These are phyloP conservation scores for Octonoba sinensis DNA, from an alignment of 2,888 invertebrate species.

Conservation along the genomic window DNA sequence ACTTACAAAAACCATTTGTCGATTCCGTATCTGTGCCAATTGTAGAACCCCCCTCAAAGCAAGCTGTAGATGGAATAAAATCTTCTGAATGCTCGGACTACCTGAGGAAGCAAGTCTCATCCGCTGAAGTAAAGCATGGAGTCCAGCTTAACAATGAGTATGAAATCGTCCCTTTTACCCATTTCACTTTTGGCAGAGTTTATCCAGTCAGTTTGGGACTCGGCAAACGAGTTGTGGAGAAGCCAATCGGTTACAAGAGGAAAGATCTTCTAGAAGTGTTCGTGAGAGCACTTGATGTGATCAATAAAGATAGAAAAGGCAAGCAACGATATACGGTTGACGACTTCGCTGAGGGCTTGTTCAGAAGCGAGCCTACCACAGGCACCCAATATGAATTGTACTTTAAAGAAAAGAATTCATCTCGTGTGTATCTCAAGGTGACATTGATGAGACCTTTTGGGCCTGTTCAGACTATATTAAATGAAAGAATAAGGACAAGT, in stretches of 20 bases:
- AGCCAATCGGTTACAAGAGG: conserved; percentile 81
- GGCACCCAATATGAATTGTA: conserved; percentile 84
- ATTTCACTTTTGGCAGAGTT: conserved; percentile 78
- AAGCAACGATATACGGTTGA: conserved; percentile 76
- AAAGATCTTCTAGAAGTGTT: conserved; percentile 80
- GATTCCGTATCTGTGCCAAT: conserved; percentile 49
- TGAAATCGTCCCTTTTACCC: conserved; percentile 82
- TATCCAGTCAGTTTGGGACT: conserved; percentile 82
- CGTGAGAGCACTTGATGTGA: conserved; percentile 77
- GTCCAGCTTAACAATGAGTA: conserved; percentile 81
- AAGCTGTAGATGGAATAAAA: background rate
- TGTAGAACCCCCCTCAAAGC: conserved; percentile 14
- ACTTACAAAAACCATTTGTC: conserved; percentile 57
- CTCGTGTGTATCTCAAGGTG: conserved; percentile 72
- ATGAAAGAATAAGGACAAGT: conserved; percentile 74
- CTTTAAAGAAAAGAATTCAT: conserved; percentile 76
- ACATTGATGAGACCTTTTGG: conserved; percentile 80
- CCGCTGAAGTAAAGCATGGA: conserved; percentile 79
- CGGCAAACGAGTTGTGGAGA: conserved; percentile 83
- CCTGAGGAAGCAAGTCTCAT: conserved; percentile 77
- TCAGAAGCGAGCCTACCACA: conserved; percentile 80
- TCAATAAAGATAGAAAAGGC: conserved; percentile 70
- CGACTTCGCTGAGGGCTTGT: conserved; percentile 82
- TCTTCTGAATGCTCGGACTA: conserved; percentile 69
- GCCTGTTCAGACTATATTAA: conserved; percentile 77